Evolutionary conservation across 2,113 vertebrate genomes (phyloP).

Genomic region (Gambusia holbrooki): DNA sequence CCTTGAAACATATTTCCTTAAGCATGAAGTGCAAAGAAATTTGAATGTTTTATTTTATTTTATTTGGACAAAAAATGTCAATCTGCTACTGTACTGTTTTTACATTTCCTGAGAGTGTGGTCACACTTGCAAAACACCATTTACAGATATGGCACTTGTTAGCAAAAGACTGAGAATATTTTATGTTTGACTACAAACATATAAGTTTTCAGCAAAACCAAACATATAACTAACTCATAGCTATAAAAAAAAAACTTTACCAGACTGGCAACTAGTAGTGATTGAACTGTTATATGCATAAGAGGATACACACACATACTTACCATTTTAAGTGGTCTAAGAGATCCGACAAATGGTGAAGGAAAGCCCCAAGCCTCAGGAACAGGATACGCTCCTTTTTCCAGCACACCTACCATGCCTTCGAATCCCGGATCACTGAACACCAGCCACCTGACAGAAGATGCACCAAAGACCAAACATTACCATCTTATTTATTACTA

Average conservation of each 20-base stretch:
- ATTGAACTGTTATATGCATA: background rate
- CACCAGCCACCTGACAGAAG: conserved; percentile 86
- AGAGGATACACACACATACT: conserved; percentile 14
- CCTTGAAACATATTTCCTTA: background rate
- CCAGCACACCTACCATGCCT: conserved; percentile 87
- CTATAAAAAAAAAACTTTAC: background rate
- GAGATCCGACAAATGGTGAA: conserved; percentile 87
- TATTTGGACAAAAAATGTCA: too few species aligned
- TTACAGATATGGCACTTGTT: too few species aligned
- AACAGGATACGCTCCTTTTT: conserved; percentile 87
- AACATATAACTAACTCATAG: too few species aligned
- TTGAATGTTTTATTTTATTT: too few species aligned
- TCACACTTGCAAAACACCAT: too few species aligned
- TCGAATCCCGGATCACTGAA: conserved; percentile 92
- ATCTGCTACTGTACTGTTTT: too few species aligned
- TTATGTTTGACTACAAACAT: too few species aligned
- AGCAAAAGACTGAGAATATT: too few species aligned
- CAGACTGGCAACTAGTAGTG: too few species aligned
- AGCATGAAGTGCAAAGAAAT: too few species aligned
- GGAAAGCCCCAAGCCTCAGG: conserved; percentile 89
- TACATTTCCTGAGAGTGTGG: too few species aligned
- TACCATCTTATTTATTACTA: background rate
- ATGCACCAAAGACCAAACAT: background rate
- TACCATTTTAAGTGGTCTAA: conserved; percentile 92
- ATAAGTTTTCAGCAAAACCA: too few species aligned